Base-by-base conservation (phyloP, 2,797 vertebrate species). In the Mico argentatus region DNA sequence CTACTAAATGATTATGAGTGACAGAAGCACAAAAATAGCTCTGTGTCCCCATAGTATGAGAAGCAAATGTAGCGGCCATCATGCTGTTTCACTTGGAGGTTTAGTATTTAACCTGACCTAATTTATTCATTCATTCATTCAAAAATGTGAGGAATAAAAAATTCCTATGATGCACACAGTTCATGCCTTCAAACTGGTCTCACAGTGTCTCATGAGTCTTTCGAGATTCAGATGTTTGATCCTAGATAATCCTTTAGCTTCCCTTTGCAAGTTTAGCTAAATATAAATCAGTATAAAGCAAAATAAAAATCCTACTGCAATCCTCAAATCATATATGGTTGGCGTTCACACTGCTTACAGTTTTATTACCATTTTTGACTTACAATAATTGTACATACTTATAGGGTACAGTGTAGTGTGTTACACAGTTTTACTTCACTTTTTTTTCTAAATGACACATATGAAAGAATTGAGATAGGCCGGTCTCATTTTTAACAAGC, bases 121-220 rank as follows among this genome's bases (percentile, higher is more conserved):
- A 30, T 10, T 12, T 30, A 46, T 7, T 10, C 33, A 8, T 48
- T 10, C 33, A 8, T 48, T 64, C 59, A 22, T 52, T 55, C 30
- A 7, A 48, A 72, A 41, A 41, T 7, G 83, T 7, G 2, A 95
- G 15, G n/a, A 27, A 33, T 10, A 67, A 76, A 52, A 84, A 61
- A 4, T 3, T n/a, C 4, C 27, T 2, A 30, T 0, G 1, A n/a
- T 0, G 4, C 5, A 36, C 15, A 19, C 0, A 2, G 57, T 19
- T 36, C 1, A 1, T 0, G 7, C 33, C 76, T 44, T 30, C 14
- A 24, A 1, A 17, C 0, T 5, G 22, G 27, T 24, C 46, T 20
- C 2, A 14, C 1, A 30, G 61, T 7, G 41, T 2, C 22, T 36
- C 0, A 17, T 5, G 52, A 72, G 30, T 36, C 83, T 0, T 1